Evolutionary conservation across 2,113 vertebrate genomes (phyloP).

Genomic region (Setophaga kirtlandii): DNA sequence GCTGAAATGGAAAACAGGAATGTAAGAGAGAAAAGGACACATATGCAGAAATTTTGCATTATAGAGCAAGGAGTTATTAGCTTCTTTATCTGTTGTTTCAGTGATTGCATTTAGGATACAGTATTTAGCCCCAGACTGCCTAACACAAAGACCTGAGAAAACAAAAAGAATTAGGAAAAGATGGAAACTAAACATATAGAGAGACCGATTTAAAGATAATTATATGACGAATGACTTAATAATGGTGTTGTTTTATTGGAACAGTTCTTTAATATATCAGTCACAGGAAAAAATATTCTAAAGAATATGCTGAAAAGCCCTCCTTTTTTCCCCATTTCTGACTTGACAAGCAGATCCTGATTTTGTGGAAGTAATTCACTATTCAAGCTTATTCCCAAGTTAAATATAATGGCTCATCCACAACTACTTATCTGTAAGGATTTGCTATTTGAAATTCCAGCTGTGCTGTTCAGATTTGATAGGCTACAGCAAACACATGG

Average conservation of each 20-base stretch:
- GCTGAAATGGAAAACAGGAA: not conserved
- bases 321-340: not conserved
- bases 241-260: not conserved
- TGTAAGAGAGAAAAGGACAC: not conserved
- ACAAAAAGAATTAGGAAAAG: not conserved
- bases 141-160: not conserved
- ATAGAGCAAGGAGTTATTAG: not conserved
- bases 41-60: not conserved
- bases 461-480: slow-evolving; percentile 42
- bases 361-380: slow-evolving; percentile 50
- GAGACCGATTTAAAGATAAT: not conserved
- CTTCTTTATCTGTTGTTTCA: not conserved
- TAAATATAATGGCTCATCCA: slow-evolving; percentile 48
- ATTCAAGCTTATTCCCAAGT: slow-evolving; percentile 48
- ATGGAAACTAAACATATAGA: not conserved
- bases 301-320: slow-evolving; percentile 23
- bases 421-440: slow-evolving; percentile 21
- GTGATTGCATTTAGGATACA: not conserved
- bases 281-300: slow-evolving; percentile 7
- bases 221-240: not conserved
- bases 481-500: slow-evolving; percentile 17
- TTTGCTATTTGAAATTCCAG: slow-evolving; percentile 48
- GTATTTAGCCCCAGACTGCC: not conserved
- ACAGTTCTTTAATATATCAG: not conserved
- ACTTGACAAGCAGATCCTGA: slow-evolving; percentile 41